Base-by-base conservation (phyloP, 2,888 invertebrate genomes). In the Cosmia pyralina region DNA sequence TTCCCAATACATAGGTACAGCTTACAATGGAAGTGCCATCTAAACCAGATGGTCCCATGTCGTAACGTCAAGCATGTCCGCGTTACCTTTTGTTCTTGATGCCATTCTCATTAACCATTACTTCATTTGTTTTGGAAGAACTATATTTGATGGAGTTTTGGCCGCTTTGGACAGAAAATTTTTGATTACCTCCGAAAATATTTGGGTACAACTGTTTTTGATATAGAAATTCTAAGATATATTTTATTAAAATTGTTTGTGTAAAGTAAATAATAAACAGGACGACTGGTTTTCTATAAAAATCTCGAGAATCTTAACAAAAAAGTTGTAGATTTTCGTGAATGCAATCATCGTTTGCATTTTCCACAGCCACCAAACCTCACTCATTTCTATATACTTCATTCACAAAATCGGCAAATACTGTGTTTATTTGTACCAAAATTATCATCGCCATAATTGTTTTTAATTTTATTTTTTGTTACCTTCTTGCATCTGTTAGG, bases 401-500 rank as follows among this genome's bases (percentile, higher is more conserved):
- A 82, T 81, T 84, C 88, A 91, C 84, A 75, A 82, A 81, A 93
- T 94, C 90, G 94, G 93, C 91, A 86, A 87, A 84, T 70, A 85
- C 64, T 84, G 77, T 87, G 84, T 89, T 90, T 84, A 81, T 88
- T 88, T 89, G 76, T 83, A 87, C 82, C 82, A 88, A 93, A 92
- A 92, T 91, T 90, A 77, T 88, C 94, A 95, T 92, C 92, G 82
- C 87, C 94, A 94, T 92, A 86, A 91, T 93, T 93, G 93, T 93
- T 94, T 94, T 88, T 88, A 87, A 88, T 94, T 94, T 94, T 88
- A 90, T 92, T 94, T 95, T 95, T 93, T 94, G 93, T 95, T 95
- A 94, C 92, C 92, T 94, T 94, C 95, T 95, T 94, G 96, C 96
- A 95, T 96, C 96, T 94, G 95, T 95, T 96, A 96, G 96, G 95